Evolutionary conservation across 1,140 invertebrate species (phyloP), one percentile per base, ranked within the genome.

Genomic region (Caenorhabditis briggsae): DNA sequence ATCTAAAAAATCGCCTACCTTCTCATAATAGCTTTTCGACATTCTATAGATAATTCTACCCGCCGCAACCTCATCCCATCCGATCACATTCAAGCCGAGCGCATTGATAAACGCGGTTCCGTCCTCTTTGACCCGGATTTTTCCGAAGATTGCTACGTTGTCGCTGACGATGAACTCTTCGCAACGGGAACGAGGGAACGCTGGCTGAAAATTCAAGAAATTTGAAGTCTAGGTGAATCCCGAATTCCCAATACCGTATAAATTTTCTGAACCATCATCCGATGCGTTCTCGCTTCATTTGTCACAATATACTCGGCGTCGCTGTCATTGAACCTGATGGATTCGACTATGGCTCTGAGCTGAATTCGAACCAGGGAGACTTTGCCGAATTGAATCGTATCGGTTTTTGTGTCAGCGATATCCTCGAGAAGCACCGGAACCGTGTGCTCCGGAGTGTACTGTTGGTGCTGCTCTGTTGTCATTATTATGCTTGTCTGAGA

Each of bases 251-350:
- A n/a, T 50, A 78, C 70, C 9, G 70, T 20, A 20, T 53, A 11
- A n/a, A 78, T 53, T 12, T 78, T 78, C 46, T 78, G 70, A 50
- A 78, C 70, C 46, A 50, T 50, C 8, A 78, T n/a, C 8, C 18
- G 25, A 78, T 78, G 6, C 18, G 43, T 16, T 12, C 41, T 78
- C 9, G 48, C 23, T 23, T 78, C 33, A 50, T 78, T 46, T 20
- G 70, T 50, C 6, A 78, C 6, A 7, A 78, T 14, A n/a, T 18
- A 20, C 0, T 53, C 70, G 8, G 53, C 12, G 11, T 53, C 46
- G 20, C 12, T 46, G 2, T 78, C 70, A 14, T 50, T 50, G 18
- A 78, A 20, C 23, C 50, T n/a, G 11, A 78, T 41, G 8, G 70
- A 48, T 53, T 78, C 70, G 2, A 78, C 46, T 18, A 78, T 50